A percentile compares a stretch with the other conserved stretches of the same genome.
phyloP scores from a whole-genome alignment of 2,888 invertebrate species.

The Anaspis maculata region DNA sequence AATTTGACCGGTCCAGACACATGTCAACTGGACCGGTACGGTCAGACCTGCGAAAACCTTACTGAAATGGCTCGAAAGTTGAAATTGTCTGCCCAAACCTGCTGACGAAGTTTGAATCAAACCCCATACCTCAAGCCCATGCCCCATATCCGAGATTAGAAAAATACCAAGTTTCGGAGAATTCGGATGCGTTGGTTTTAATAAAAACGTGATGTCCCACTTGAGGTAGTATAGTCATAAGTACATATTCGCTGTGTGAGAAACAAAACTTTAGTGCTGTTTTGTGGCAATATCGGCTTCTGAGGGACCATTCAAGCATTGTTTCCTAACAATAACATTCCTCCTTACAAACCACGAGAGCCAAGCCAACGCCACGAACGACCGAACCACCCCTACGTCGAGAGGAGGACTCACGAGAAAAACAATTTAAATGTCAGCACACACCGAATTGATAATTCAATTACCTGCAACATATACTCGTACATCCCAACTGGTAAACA shows the following conservation, averaged over 20 bases:
- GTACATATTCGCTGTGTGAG: conserved; percentile 36
- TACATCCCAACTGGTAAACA: too few relatives aligned
- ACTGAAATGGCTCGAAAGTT: too few relatives aligned
- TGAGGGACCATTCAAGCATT: conserved; percentile 37
- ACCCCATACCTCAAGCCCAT: too few relatives aligned
- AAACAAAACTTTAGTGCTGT: conserved; percentile 40
- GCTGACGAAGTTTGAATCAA: too few relatives aligned
- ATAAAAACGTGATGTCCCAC: conserved; percentile 23
- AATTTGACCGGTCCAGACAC: too few relatives aligned
- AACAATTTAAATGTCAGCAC: conserved; percentile 19
- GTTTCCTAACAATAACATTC: conserved; percentile 39
- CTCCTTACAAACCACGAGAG: conserved; percentile 32
- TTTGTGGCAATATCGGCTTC: conserved; percentile 39
- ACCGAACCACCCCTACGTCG: conserved; percentile 14
- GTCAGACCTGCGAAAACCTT: too few relatives aligned
- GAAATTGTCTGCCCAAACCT: too few relatives aligned
- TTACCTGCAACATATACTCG: too few relatives aligned
- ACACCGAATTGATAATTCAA: conserved; percentile 17
- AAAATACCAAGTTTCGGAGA: too few relatives aligned
- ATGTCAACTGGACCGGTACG: too few relatives aligned
- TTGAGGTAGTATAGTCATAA: conserved; percentile 31
- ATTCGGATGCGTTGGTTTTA: conserved; percentile 17
- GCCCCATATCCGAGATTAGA: too few relatives aligned
- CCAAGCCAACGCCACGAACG: conserved; percentile 10
- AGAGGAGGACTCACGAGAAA: conserved; percentile 15